These are phyloP conservation scores for Carettochelys insculpta DNA, from an alignment of 2,113 vertebrate species.

Conservation along the genomic window DNA sequence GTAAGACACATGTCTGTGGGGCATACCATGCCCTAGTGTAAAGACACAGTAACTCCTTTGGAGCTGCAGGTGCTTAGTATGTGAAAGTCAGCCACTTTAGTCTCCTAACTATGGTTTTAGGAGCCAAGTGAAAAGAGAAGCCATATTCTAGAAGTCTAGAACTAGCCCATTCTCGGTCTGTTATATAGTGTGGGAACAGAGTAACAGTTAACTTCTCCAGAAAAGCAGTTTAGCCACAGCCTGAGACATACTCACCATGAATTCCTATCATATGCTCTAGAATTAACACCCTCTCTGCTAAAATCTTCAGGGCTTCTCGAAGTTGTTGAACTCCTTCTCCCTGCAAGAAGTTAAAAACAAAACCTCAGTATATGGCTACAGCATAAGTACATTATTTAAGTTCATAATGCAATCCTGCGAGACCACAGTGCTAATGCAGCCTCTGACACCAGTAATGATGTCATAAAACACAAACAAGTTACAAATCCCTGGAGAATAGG, in stretches of 20 bases:
- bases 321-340: slow-evolving; percentile 92
- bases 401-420: neutral
- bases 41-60: neutral
- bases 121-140: neutral
- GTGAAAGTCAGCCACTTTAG: neutral
- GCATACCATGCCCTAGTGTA: slow-evolving; percentile 16
- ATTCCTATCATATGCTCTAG: slow-evolving; percentile 98
- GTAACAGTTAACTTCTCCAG: neutral
- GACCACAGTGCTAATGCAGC: neutral
- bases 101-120: neutral
- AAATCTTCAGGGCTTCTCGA: slow-evolving; percentile 97
- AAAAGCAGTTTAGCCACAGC: neutral
- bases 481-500: neutral
- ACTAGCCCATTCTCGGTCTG: neutral
- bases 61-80: neutral
- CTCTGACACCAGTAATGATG: neutral
- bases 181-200: neutral
- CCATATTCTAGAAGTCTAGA: rapidly evolving
- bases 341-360: slow-evolving; percentile 58
- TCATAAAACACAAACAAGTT: neutral
- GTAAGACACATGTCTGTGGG: neutral
- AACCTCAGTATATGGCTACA: neutral
- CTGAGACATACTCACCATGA: slow-evolving; percentile 81
- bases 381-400: neutral
- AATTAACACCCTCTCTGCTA: slow-evolving; percentile 95